Base-by-base conservation (phyloP, 2,888 invertebrate species). In the Drosophila seclusa region DNA sequence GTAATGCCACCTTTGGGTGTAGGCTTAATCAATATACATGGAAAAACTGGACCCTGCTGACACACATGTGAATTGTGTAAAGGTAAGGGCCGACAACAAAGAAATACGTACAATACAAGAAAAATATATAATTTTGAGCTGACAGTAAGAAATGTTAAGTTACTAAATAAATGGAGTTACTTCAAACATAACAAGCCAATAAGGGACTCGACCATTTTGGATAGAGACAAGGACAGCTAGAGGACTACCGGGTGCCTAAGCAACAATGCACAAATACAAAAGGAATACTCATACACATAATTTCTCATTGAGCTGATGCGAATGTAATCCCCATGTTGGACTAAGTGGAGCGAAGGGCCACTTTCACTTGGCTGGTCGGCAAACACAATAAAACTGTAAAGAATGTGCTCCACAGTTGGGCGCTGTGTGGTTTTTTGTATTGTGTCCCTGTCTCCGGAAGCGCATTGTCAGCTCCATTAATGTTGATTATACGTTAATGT, bases 401-500 rank as follows among this genome's bases (percentile, higher is more conserved):
- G 61, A 59, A 67, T 54, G 50, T 40, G 38, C 48, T 36, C 38
- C 50, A 54, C 18, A 34, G 53, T 36, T 48, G 48, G 48, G 40
- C 34, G 59, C 57, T 52, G 55, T 60, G 38, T 54, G 54, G 65
- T 34, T 64, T 66, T 69, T 61, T 68, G 77, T 61, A 68, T 73
- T 72, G 80, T 68, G 55, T 73, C 59, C 53, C 50, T 64, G 63
- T 80, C 81, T 81, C 57, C 78, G 83, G 77, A 74, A 82, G 84
- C 82, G 80, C 84, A 83, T 84, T 87, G 84, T 87, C 84, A 79
- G 84, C 76, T 79, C 83, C 86, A 86, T 87, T 87, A 86, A 86
- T 88, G 90, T 88, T 87, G 88, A 89, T 87, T 89, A 88, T 85
- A 79, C 86, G 82, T 80, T 85, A 84, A 89, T 85, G 85, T 73